Evolutionary conservation across 2,797 vertebrate species (phyloP).

Genomic region (Halcyon badia): DNA sequence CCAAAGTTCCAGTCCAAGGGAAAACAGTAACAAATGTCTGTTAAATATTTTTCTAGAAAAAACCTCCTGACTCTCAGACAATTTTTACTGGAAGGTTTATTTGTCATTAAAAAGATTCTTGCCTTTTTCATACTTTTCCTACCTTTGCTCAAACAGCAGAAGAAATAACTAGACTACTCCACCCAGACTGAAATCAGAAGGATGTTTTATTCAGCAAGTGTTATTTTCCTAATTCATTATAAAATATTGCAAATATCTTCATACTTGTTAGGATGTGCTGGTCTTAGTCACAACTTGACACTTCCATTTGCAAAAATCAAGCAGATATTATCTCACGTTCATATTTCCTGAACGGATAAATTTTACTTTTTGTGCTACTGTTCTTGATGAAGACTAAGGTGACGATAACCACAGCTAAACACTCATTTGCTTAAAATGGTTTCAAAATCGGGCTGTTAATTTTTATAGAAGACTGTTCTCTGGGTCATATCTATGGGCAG

Average conservation of each 20-base stretch:
- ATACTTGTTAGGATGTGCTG: neutral
- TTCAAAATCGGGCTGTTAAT: neutral
- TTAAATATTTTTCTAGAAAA: constrained; percentile 70
- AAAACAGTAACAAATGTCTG: constrained; percentile 68
- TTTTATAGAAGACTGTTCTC: neutral
- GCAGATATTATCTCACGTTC: neutral
- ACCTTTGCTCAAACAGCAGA: constrained; percentile 62
- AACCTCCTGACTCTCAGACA: constrained; percentile 31
- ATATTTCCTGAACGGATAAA: neutral
- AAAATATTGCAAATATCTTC: neutral
- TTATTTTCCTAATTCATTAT: neutral
- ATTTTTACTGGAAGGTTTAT: constrained; percentile 54
- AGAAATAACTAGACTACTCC: constrained; percentile 36
- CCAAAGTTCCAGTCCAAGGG: constrained; percentile 51
- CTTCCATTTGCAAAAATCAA: neutral
- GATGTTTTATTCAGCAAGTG: neutral
- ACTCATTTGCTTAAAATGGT: neutral
- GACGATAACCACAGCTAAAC: neutral
- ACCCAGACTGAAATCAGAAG: constrained; percentile 48
- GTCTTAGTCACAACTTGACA: neutral
- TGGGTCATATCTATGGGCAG: neutral
- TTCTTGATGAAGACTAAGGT: neutral
- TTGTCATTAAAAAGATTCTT: constrained; percentile 54
- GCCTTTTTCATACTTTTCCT: constrained; percentile 31
- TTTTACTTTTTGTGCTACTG: neutral